Conservation (phyloP, 2,113 vertebrate genomes). For the Lipotes vexillifer region DNA sequence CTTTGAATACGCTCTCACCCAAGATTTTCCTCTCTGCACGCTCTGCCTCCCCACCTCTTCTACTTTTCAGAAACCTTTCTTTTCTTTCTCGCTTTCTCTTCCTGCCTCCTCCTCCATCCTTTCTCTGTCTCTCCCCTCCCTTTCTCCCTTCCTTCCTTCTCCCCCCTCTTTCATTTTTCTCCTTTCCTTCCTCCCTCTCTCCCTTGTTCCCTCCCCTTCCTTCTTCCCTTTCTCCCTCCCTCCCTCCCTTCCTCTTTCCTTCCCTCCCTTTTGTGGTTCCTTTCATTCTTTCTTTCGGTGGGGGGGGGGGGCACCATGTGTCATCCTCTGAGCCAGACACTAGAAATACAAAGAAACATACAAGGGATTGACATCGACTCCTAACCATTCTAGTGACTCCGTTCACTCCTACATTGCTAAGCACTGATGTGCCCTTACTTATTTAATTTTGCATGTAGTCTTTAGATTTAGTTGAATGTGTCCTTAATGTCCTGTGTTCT, state of each 20-base stretch:
- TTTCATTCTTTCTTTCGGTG: not conserved
- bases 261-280: too few relatives aligned
- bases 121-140: rapidly evolving
- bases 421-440: not conserved
- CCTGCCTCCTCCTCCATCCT: not conserved
- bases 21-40: not conserved
- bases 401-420: not conserved
- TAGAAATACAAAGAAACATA: not conserved
- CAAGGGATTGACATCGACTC: not conserved
- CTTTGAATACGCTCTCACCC: not conserved
- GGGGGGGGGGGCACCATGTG: not conserved
- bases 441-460: not conserved
- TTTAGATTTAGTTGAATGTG: not conserved
- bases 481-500: conserved; percentile 1
- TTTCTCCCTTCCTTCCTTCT: rapidly evolving
- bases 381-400: not conserved
- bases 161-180: rapidly evolving
- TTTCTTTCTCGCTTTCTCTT: not conserved
- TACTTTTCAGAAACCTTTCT: not conserved
- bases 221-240: not conserved
- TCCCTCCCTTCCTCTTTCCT: not conserved
- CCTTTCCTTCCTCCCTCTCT: rapidly evolving
- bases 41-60: not conserved
- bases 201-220: too few relatives aligned
- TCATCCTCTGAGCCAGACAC: not conserved